Evolutionary conservation across 2,797 vertebrate species (phyloP).

Genomic region (Acipenser transmontanus): DNA sequence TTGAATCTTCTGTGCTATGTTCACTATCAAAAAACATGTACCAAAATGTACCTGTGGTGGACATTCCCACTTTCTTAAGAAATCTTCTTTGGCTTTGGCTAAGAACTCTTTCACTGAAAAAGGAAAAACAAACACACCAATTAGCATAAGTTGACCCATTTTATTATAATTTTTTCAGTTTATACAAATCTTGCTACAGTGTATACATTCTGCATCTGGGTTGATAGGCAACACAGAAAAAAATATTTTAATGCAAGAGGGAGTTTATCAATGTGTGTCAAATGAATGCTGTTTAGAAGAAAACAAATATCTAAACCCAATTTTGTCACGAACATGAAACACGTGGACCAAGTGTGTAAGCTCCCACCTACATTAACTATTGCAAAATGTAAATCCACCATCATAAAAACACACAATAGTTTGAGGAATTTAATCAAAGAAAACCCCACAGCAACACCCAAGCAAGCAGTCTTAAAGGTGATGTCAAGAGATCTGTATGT

Average conservation of each 20-base stretch:
- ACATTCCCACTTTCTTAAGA: conserved; percentile 97
- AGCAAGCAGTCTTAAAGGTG: conserved; percentile 57
- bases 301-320: conserved; percentile 10
- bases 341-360: conserved; percentile 9
- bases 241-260: conserved; percentile 1
- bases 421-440: conserved; percentile 22
- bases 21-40: background rate
- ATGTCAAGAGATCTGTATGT: conserved; percentile 50
- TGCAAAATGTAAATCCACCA: conserved; percentile 24
- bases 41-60: conserved; percentile 77
- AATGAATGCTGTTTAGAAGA: conserved; percentile 24
- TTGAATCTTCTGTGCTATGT: background rate
- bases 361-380: conserved; percentile 50
- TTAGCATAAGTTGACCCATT: conserved; percentile 13
- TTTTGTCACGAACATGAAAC: background rate
- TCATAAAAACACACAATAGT: conserved; percentile 22
- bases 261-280: background rate
- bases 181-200: background rate
- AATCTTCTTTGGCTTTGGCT: conserved; percentile 99
- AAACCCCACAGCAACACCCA: conserved; percentile 48
- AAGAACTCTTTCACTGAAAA: conserved; percentile 96
- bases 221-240: background rate
- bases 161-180: background rate
- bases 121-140: conserved; percentile 18
- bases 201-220: background rate